phyloP scores from a whole-genome alignment of 1,140 invertebrate genomes.

The Copidosoma floridanum region DNA sequence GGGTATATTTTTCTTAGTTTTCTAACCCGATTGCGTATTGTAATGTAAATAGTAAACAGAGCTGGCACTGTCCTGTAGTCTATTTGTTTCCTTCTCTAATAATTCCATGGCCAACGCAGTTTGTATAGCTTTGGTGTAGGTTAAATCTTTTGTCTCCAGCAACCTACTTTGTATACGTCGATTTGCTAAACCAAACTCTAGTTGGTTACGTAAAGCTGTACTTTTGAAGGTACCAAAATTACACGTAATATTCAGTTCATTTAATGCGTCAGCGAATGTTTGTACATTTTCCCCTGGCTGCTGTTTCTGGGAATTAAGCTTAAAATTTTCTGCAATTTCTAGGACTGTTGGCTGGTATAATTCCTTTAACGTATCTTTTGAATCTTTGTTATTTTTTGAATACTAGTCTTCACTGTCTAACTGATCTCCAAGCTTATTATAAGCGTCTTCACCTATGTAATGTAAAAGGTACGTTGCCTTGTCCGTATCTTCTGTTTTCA shows the following conservation, averaged over 20 bases:
- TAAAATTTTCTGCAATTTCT: conserved; percentile 11
- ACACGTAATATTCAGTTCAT: background rate
- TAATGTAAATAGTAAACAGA: too few relatives aligned
- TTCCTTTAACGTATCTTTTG: too few relatives aligned
- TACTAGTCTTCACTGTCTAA: too few relatives aligned
- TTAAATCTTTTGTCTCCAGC: background rate
- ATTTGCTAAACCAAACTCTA: background rate
- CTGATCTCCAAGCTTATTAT: too few relatives aligned
- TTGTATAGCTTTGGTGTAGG: background rate
- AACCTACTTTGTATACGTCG: background rate
- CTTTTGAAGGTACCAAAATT: background rate
- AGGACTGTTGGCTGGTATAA: background rate
- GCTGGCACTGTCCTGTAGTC: too few relatives aligned
- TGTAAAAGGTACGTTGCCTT: too few relatives aligned
- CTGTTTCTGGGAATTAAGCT: conserved; percentile 14
- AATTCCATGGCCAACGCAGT: background rate
- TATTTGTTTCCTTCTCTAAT: background rate
- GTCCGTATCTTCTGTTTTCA: too few relatives aligned
- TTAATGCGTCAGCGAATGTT: background rate
- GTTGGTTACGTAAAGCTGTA: background rate
- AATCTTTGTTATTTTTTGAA: too few relatives aligned
- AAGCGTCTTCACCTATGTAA: too few relatives aligned
- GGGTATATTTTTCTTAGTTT: too few relatives aligned
- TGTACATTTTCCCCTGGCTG: background rate
- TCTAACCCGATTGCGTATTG: too few relatives aligned